These are phyloP conservation scores for Apistogramma diplotaenia DNA, from an alignment of 2,113 vertebrate genomes.

Conservation along the genomic window DNA sequence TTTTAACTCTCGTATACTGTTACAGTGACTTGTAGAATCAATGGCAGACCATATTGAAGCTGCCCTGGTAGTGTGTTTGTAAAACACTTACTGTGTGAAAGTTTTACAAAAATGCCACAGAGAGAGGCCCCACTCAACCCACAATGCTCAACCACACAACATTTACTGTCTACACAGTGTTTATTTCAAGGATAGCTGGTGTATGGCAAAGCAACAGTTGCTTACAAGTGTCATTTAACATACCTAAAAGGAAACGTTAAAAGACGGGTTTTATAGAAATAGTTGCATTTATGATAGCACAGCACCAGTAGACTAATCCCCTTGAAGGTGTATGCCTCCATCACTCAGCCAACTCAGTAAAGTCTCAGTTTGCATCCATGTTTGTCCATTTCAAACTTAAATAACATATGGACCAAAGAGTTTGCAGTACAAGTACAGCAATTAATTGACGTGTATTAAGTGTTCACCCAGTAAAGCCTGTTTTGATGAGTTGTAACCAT, in stretches of 20 bases:
- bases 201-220: not conserved
- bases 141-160: not conserved
- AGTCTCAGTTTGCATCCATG: too few relatives aligned
- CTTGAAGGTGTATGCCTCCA: not conserved
- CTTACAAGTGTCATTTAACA: not conserved
- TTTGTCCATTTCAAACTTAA: not conserved
- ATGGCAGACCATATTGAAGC: not conserved
- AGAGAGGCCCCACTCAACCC: not conserved
- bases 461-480: not conserved
- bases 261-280: not conserved
- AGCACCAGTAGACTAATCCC: not conserved
- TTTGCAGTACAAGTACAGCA: fast-evolving
- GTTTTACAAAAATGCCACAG: not conserved
- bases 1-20: not conserved
- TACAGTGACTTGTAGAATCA: not conserved
- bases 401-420: not conserved
- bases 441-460: not conserved
- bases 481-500: not conserved
- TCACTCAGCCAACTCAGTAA: not conserved
- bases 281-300: not conserved
- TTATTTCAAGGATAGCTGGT: not conserved
- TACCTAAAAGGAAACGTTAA: not conserved
- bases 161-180: not conserved
- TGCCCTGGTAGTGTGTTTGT: not conserved
- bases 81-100: not conserved